Evolutionary conservation across 2,888 invertebrate genomes (phyloP).

Genomic region (Clusia tigrina): DNA sequence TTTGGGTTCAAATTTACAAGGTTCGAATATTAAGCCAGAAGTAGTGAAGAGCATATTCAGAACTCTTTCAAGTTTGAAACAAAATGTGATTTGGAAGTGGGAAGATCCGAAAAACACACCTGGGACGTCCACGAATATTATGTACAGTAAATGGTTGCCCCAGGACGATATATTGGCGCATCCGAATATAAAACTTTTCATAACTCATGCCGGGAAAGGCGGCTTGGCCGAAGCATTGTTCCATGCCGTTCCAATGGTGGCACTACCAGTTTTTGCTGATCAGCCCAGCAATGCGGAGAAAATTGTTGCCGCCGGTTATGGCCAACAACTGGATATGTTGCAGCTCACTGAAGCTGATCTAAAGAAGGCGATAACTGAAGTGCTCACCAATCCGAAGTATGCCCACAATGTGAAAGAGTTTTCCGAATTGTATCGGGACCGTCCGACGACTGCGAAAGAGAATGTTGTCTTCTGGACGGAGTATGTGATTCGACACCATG

Average conservation of each 20-base stretch:
- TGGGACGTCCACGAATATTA: conserved; percentile 63
- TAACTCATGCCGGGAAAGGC: conserved; percentile 74
- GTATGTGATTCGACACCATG: conserved; percentile 68
- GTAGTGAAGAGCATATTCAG: conserved; percentile 67
- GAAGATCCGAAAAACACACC: conserved; percentile 67
- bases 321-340: conserved; percentile 42
- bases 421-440: conserved; percentile 67
- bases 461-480: conserved; percentile 69
- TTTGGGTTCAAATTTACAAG: conserved; percentile 63
- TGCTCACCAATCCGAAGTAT: conserved; percentile 51
- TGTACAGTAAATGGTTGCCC: conserved; percentile 71
- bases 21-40: conserved; percentile 64
- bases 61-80: conserved; percentile 69
- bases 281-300: conserved; percentile 53
- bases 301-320: conserved; percentile 49
- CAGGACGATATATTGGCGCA: conserved; percentile 74
- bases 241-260: conserved; percentile 68
- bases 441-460: conserved; percentile 66
- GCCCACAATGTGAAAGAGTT: conserved; percentile 58
- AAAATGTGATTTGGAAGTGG: conserved; percentile 76
- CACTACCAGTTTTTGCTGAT: conserved; percentile 59
- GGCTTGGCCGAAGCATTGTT: conserved; percentile 71
- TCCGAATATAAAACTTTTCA: conserved; percentile 69
- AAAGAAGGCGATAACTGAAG: conserved; percentile 42
- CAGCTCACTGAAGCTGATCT: conserved; percentile 41